Conservation (phyloP, 1,140 invertebrate species). For the Pinna nobilis region DNA sequence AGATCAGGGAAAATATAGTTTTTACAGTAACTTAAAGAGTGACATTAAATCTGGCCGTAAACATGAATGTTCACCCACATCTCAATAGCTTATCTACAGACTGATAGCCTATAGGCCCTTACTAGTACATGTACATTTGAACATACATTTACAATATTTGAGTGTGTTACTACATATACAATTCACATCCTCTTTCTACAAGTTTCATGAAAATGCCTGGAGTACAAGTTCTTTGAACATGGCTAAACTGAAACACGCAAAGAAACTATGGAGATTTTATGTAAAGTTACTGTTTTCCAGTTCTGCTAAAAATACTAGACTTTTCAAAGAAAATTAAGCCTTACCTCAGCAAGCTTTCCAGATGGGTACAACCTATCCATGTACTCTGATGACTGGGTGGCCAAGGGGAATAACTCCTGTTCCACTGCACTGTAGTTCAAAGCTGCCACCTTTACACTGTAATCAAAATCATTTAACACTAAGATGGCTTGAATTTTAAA, state of each 20-base stretch:
- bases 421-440: constrained; percentile 81
- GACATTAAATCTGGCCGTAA: too few species aligned
- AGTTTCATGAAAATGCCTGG: not conserved
- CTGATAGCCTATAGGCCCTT: too few species aligned
- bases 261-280: not conserved
- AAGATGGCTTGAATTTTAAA: not conserved
- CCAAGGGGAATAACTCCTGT: constrained; percentile 82
- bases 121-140: too few species aligned
- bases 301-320: not conserved
- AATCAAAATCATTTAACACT: constrained; percentile 13
- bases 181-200: not conserved
- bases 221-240: too few species aligned
- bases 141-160: too few species aligned
- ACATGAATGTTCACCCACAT: too few species aligned
- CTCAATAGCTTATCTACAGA: too few species aligned
- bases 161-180: too few species aligned
- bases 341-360: constrained; percentile 78
- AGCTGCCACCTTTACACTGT: constrained; percentile 83
- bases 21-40: too few species aligned
- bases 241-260: too few species aligned
- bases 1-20: too few species aligned
- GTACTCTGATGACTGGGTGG: constrained; percentile 82
- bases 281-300: not conserved
- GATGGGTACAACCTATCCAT: constrained; percentile 89
- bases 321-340: constrained; percentile 19